These are phyloP conservation scores for Tiliqua scincoides DNA, from an alignment of 2,113 vertebrate genomes.

Conservation along the genomic window DNA sequence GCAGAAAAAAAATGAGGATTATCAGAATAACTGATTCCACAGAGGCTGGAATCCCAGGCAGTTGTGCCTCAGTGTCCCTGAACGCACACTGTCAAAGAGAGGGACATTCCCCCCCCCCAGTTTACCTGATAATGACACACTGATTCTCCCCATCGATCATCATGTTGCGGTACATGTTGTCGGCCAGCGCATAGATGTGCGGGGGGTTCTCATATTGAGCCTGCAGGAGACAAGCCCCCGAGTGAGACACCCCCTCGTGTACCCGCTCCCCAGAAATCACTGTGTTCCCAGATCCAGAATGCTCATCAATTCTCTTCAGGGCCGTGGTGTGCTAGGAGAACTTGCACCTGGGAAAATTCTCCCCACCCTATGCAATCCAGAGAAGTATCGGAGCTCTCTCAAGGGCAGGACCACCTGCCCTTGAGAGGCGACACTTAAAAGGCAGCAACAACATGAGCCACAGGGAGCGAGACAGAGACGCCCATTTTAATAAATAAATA, in stretches of 20 bases:
- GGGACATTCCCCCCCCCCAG: no score
- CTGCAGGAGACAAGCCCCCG: constrained; percentile 44
- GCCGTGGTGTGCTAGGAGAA: no score
- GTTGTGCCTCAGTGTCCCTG: neutral
- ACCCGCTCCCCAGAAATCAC: neutral
- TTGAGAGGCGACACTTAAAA: no score
- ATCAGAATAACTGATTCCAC: neutral
- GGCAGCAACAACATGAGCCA: no score
- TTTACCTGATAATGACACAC: constrained; percentile 87
- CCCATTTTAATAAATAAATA: no score
- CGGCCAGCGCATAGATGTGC: constrained; percentile 84
- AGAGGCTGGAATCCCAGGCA: neutral
- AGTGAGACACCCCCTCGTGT: neutral
- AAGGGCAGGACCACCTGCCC: no score
- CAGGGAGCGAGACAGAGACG: no score
- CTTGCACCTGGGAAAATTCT: no score
- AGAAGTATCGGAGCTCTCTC: no score
- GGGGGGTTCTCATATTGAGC: constrained; percentile 87
- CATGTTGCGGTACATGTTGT: constrained; percentile 87
- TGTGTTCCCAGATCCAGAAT: no score
- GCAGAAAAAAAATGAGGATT: neutral
- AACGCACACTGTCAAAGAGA: neutral
- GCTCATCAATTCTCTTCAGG: no score
- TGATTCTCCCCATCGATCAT: constrained; percentile 86
- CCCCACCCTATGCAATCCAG: no score